phyloP scores from a whole-genome alignment of 2,888 invertebrate species.

The Acronicta aceris region DNA sequence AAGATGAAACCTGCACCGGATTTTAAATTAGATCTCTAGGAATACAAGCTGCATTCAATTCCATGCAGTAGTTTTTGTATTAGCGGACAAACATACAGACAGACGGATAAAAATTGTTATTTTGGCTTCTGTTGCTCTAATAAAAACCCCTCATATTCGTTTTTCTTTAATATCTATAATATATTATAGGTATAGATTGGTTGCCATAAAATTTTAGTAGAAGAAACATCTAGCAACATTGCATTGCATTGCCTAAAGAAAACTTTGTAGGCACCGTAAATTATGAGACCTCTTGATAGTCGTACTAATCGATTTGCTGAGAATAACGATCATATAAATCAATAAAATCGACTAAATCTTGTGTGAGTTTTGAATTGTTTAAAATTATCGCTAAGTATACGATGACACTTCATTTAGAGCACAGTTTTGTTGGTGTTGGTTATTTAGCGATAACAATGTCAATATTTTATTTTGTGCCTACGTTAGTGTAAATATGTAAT shows the following conservation, averaged over 20 bases:
- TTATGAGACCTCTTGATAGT: slow-evolving; percentile 34
- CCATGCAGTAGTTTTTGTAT: too few relatives aligned
- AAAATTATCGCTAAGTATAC: slow-evolving; percentile 13
- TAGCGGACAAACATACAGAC: too few relatives aligned
- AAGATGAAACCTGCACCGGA: too few relatives aligned
- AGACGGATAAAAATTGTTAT: too few relatives aligned
- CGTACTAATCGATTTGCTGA: slow-evolving; percentile 28
- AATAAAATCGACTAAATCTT: background rate
- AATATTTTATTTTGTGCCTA: slow-evolving; percentile 26
- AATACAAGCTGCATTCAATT: too few relatives aligned
- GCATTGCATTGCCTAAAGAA: slow-evolving; percentile 39
- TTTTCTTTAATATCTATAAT: too few relatives aligned
- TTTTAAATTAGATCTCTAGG: too few relatives aligned
- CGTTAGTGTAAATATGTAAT: slow-evolving; percentile 6
- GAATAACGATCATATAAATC: slow-evolving; percentile 5
- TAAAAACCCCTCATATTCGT: too few relatives aligned
- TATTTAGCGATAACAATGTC: slow-evolving; percentile 24
- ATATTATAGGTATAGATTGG: too few relatives aligned
- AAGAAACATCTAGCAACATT: slow-evolving; percentile 32
- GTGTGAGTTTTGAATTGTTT: background rate
- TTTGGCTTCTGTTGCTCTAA: too few relatives aligned
- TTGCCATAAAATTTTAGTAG: slow-evolving; percentile 29
- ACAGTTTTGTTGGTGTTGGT: slow-evolving; percentile 11
- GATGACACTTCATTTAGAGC: background rate
- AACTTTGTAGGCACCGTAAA: slow-evolving; percentile 44